phyloP scores from a whole-genome alignment of 2,113 vertebrate species.

The Candoia aspera region DNA sequence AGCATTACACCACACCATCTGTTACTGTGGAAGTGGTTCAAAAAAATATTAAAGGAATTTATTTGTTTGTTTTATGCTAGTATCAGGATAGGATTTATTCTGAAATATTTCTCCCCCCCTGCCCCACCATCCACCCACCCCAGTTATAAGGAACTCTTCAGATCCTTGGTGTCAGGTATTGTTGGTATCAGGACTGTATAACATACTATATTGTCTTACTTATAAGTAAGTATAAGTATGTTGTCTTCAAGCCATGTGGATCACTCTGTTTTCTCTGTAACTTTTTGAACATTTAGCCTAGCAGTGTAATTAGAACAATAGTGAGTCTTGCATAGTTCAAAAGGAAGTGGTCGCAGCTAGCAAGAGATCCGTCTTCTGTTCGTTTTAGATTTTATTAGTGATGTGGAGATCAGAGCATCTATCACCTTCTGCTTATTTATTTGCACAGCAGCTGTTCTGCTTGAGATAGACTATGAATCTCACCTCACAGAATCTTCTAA shows the following conservation, averaged over 20 bases:
- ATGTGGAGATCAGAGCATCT: not conserved
- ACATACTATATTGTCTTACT: not conserved
- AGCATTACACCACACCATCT: not conserved
- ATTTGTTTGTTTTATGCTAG: not conserved
- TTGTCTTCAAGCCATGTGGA: not conserved
- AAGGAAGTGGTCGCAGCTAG: not conserved
- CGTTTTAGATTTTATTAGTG: not conserved
- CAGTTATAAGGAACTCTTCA: too few relatives aligned
- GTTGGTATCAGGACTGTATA: not conserved
- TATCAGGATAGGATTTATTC: not conserved
- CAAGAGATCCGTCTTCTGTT: not conserved
- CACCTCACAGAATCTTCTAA: not conserved
- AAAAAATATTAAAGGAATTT: not conserved
- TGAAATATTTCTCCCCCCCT: not conserved
- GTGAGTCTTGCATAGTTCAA: not conserved
- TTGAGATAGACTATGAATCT: slow-evolving; percentile 45
- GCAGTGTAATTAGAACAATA: not conserved
- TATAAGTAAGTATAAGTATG: not conserved
- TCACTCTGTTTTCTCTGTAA: not conserved
- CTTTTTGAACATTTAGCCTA: not conserved
- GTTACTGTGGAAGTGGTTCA: not conserved
- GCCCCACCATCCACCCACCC: too few relatives aligned
- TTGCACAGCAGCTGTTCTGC: slow-evolving; percentile 37
- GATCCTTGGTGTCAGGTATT: too few relatives aligned
- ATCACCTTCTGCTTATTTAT: slow-evolving; percentile 18